Evolutionary conservation across 30 jellyfish, hydroid and myxozoan species (phyloP), one percentile per base, ranked within the genome.

Genomic region (Phacellophora camtschatica): DNA sequence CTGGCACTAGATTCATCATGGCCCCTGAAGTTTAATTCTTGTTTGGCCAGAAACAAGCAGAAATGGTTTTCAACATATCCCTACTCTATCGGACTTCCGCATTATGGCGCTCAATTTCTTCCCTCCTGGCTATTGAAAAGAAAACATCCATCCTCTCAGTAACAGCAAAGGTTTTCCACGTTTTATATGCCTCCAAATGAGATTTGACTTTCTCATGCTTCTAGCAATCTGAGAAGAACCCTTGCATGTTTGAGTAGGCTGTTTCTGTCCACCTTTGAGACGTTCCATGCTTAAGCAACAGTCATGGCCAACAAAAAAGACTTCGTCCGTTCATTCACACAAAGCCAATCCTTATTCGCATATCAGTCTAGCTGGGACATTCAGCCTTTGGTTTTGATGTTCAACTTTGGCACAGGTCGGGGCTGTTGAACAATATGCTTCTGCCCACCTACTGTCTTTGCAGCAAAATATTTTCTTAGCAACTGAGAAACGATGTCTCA

Each of bases 251-350:
- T 1, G 36, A 20, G 25, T 77, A 77, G 19, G 83, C 89, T 20
- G 72, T 58, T 28, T 37, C 82, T 16, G 85, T 66, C 91, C 91
- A 80, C 7, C 74, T n/a, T 51, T 80, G 74, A n/a, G 85, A 77
- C 8, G 34, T 27, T 12, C 85, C 84, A 63, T 64, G 70, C 45
- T 76, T 19, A 36, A 80, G 43, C 15, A 80, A 82, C 30, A 80
- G 51, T 43, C 86, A 80, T 9, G 85, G 91, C 86, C 86, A 80
- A 53, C 86, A 65, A 49, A 77, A 77, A n/a, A 76, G 58, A 33
- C 90, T 16, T 62, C 53, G 2, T 22, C 30, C 80, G 37, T 66
- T 33, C 63, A 42, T 66, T 80, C 11, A 49, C 37, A 20, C 80
- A 66, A 36, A 66, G 63, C 36, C 80, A 66, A 31, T 29, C 75